Evolutionary conservation across 2,888 invertebrate species (phyloP).

Genomic region (Chrysolina americana): DNA sequence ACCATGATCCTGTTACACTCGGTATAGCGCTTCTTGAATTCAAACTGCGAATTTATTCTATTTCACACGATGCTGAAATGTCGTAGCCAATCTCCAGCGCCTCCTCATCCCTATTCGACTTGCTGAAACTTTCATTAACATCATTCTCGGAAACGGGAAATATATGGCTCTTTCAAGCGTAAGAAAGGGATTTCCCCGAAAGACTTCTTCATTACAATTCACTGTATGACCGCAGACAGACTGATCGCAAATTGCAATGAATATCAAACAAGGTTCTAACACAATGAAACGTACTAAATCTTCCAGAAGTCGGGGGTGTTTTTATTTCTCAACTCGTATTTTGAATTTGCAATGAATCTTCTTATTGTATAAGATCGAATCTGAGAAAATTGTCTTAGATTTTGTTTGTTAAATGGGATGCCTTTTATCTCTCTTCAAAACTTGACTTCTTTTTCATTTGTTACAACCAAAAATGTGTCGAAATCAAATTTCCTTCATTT

Average conservation of each 20-base stretch:
- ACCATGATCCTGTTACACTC: no score
- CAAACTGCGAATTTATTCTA: not conserved
- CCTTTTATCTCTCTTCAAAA: no score
- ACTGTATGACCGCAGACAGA: slow-evolving; percentile 51
- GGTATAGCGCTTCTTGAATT: not conserved
- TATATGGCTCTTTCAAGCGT: slow-evolving; percentile 17
- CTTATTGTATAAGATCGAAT: slow-evolving; percentile 31
- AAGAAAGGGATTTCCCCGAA: slow-evolving; percentile 20
- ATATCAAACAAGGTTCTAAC: slow-evolving; percentile 37
- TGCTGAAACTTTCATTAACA: slow-evolving; percentile 25
- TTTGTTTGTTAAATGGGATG: not conserved
- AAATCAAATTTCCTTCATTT: no score
- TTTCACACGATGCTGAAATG: not conserved
- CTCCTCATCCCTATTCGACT: not conserved
- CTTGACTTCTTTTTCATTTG: no score
- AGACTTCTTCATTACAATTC: slow-evolving; percentile 50
- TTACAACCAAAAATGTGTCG: no score
- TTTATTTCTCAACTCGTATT: slow-evolving; percentile 52
- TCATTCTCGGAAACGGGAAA: slow-evolving; percentile 21
- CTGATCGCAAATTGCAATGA: slow-evolving; percentile 45
- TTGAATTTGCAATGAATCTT: slow-evolving; percentile 46
- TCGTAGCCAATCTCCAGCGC: not conserved
- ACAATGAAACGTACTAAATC: slow-evolving; percentile 51
- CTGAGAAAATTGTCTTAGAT: slow-evolving; percentile 24
- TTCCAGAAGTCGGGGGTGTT: slow-evolving; percentile 47